Evolutionary conservation across 2,797 vertebrate species (phyloP).

Genomic region (Ataeniobius toweri): DNA sequence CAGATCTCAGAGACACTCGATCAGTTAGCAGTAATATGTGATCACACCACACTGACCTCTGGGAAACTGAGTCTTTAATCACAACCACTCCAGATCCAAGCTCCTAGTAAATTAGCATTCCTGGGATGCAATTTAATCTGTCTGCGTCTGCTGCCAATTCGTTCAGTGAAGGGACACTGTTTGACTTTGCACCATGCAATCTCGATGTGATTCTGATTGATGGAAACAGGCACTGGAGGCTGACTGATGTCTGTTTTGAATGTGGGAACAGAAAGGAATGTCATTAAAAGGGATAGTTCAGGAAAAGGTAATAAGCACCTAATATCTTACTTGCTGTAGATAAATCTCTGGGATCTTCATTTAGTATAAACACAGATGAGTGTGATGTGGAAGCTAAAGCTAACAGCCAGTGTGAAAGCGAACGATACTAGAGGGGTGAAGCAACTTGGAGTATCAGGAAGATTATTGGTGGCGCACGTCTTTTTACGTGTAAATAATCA

Average conservation of each 20-base stretch:
- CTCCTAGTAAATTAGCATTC: conserved; percentile 70
- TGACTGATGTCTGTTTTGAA: conserved; percentile 28
- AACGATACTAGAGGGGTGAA: background rate
- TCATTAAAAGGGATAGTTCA: background rate
- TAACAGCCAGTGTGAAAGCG: background rate
- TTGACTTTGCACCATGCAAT: conserved; percentile 67
- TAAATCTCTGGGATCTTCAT: background rate
- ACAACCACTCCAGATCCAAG: conserved; percentile 51
- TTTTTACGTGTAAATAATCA: background rate
- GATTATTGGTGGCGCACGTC: background rate
- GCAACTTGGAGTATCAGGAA: background rate
- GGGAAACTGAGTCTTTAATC: conserved; percentile 78
- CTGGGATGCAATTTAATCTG: conserved; percentile 61
- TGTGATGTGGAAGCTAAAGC: too few relatives aligned
- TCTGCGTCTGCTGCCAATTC: conserved; percentile 47
- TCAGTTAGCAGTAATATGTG: conserved; percentile 68
- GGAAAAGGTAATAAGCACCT: background rate
- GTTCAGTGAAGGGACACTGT: conserved; percentile 55
- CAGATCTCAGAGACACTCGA: conserved; percentile 65
- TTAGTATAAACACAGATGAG: background rate
- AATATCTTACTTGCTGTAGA: background rate
- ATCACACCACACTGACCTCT: conserved; percentile 70
- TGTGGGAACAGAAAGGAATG: conserved; percentile 17
- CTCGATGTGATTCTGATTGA: conserved; percentile 62
- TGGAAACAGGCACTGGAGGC: conserved; percentile 41